Evolutionary conservation across 2,113 vertebrate species (phyloP).

Genomic region (Megaceryle torquata): DNA sequence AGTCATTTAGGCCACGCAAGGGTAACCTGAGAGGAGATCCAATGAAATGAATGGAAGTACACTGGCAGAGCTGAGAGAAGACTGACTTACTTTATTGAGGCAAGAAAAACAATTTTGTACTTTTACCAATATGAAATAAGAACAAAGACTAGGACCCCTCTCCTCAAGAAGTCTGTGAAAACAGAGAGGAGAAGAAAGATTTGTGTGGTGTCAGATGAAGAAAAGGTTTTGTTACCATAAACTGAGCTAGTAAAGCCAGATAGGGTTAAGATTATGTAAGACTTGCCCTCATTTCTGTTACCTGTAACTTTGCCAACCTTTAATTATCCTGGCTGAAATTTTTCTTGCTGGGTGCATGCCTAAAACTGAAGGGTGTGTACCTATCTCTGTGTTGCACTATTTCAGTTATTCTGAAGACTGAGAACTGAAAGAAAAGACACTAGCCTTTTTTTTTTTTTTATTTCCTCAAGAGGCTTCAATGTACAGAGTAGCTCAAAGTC

Average conservation of each 20-base stretch:
- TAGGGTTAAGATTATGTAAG: slow-evolving; percentile 28
- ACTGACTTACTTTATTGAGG: not conserved
- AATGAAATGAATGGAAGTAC: not conserved
- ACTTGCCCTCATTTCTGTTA: slow-evolving; percentile 11
- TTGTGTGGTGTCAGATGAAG: not conserved
- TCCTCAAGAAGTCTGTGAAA: not conserved
- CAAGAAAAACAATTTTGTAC: not conserved
- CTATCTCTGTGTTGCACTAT: not conserved
- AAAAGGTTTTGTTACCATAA: not conserved
- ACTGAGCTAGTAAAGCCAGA: not conserved
- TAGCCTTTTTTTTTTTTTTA: not conserved
- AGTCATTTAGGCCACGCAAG: not conserved
- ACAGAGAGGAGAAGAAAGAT: not conserved
- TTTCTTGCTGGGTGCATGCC: not conserved
- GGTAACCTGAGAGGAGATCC: not conserved
- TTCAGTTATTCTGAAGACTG: not conserved
- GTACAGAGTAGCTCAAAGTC: not conserved
- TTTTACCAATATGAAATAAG: not conserved
- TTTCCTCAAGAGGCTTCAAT: not conserved
- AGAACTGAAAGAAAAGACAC: not conserved
- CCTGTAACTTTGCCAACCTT: slow-evolving; percentile 7
- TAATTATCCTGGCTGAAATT: slow-evolving; percentile 11
- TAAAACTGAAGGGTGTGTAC: not conserved
- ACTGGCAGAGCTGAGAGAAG: not conserved
- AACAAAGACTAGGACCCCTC: not conserved